Evolutionary conservation across 2,888 invertebrate genomes (phyloP).

Genomic region (Macrosiphum euphorbiae): DNA sequence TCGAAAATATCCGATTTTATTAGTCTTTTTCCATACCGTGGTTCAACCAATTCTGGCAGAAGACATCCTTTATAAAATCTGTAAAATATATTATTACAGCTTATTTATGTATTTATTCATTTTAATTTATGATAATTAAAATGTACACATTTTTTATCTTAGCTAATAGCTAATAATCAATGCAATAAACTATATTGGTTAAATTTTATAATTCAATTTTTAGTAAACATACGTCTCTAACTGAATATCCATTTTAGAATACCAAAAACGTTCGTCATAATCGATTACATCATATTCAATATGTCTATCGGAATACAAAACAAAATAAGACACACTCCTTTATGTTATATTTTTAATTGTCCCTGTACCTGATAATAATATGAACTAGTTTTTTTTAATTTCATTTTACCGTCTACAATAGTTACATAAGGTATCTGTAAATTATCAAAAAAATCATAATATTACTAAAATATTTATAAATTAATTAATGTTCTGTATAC

Average conservation of each 20-base stretch:
- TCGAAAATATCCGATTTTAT: too few relatives aligned
- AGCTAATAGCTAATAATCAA: neutral
- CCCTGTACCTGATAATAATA: neutral
- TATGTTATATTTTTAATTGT: neutral
- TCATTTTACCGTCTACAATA: neutral
- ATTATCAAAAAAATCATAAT: conserved; percentile 10
- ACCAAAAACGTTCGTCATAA: neutral
- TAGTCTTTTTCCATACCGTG: too few relatives aligned
- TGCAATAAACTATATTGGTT: conserved; percentile 1
- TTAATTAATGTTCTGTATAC: conserved; percentile 6
- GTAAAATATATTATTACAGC: too few relatives aligned
- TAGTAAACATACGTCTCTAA: neutral
- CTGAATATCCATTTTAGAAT: neutral
- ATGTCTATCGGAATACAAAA: neutral
- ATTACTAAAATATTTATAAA: conserved; percentile 2
- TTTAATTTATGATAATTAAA: neutral
- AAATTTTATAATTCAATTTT: neutral
- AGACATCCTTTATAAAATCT: too few relatives aligned
- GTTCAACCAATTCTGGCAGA: too few relatives aligned
- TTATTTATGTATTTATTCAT: neutral
- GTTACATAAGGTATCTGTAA: conserved; percentile 8
- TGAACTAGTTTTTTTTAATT: conserved; percentile 1
- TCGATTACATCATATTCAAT: conserved; percentile 10
- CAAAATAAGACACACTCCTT: neutral
- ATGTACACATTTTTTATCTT: neutral